Conservation (phyloP, 2,113 vertebrate species). For the Camelus bactrianus region DNA sequence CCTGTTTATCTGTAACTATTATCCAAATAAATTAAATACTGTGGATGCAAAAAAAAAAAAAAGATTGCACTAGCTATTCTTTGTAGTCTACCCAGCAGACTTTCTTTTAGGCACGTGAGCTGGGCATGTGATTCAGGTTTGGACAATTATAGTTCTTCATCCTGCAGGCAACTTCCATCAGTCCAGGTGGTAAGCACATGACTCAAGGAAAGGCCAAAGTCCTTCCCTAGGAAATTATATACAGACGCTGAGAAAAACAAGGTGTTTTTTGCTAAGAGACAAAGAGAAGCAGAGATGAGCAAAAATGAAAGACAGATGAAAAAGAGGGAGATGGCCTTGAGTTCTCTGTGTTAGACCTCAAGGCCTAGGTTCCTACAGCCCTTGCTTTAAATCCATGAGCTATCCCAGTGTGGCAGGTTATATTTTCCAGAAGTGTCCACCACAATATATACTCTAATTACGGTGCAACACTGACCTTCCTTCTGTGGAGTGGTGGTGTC, state of each 20-base stretch:
- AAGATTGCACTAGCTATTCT: neutral
- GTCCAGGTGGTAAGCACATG: neutral
- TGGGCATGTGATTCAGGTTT: neutral
- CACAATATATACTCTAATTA: neutral
- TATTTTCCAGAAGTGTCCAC: neutral
- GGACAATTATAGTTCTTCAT: neutral
- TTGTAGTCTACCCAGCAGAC: neutral
- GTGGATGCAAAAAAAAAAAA: slow-evolving; percentile 87
- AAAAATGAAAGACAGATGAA: neutral
- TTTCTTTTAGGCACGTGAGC: neutral
- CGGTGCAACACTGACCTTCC: neutral
- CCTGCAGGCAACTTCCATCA: neutral
- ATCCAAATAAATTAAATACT: slow-evolving; percentile 97
- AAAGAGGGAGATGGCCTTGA: neutral
- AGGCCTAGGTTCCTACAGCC: neutral
- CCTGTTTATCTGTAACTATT: slow-evolving; percentile 98
- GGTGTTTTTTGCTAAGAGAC: neutral
- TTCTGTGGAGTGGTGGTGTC: neutral
- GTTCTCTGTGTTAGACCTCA: neutral
- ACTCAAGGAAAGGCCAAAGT: neutral
- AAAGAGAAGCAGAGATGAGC: neutral
- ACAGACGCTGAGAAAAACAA: neutral
- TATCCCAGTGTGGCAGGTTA: neutral
- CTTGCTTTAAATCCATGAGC: neutral
- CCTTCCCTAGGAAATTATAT: neutral